Base-by-base conservation (phyloP, 2,797 vertebrate species). In the Manis pentadactyla region DNA sequence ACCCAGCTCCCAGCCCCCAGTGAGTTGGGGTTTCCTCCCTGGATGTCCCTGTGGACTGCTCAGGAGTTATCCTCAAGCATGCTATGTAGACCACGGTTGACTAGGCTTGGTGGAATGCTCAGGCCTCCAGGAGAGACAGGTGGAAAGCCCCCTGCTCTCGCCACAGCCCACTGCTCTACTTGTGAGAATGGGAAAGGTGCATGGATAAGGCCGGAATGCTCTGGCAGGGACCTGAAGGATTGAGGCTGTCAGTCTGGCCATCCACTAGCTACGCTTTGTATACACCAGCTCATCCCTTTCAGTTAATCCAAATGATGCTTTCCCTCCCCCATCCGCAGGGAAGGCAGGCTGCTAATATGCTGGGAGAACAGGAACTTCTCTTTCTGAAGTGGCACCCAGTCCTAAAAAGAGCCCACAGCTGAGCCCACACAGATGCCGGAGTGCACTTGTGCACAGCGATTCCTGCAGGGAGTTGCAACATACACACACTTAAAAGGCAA, bases 391-490 rank as follows among this genome's bases (percentile, higher is more conserved):
- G 51, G 34, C 66, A 57, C 31, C n/a, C 1, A 2, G 39, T 29
- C 53, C 49, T 93, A 37, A 2, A 59, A 64, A 31, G 17, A 11
- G 12, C 34, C 46, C 69, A 19, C 11, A 7, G 0, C 0, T n/a
- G 46, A 69, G 37, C 37, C 49, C 15, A 9, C 23, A 23, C 17
- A 49, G 74, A 27, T 2, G 6, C 11, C 69, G 29, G 4, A 21
- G 13, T 3, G 31, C 42, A 14, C 2, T 46, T 14, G 14, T 11
- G 0, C 18, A 19, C 1, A 3, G 34, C 25, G 0, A 34, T 61
- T 69, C 55, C 87, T 29, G 15, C 1, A 2, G 4, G 39, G 55
- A 55, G 34, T 31, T 13, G 15, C 2, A 10, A 29, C 13, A 17
- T 0, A 39, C 34, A 21, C 23, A 19, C 0, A 6, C 1, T 12